Conservation (phyloP, 2,888 invertebrate genomes). For the Pyralis farinalis region DNA sequence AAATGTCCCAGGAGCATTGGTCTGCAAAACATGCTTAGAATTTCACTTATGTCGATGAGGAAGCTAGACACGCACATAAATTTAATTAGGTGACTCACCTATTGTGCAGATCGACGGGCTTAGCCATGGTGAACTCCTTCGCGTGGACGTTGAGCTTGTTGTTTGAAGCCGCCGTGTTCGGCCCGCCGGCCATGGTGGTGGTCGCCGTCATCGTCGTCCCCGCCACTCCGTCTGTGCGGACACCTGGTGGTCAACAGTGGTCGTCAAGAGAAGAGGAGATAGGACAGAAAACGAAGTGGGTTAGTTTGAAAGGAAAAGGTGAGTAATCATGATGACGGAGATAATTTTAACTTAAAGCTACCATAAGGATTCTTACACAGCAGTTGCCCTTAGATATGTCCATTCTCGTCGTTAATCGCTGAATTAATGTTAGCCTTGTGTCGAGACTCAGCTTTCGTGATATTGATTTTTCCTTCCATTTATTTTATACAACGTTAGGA, state of each 20-base stretch:
- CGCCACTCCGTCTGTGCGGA: slow-evolving; percentile 82
- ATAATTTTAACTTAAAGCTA: too few relatives aligned
- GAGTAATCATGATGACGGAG: slow-evolving; percentile 3
- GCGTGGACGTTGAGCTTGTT: slow-evolving; percentile 93
- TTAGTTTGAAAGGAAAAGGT: slow-evolving; percentile 16
- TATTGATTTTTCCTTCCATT: too few relatives aligned
- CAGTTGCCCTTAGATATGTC: too few relatives aligned
- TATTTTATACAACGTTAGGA: too few relatives aligned
- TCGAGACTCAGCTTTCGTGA: too few relatives aligned
- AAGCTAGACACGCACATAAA: too few relatives aligned
- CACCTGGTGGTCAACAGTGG: slow-evolving; percentile 78
- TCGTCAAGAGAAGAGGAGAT: slow-evolving; percentile 69
- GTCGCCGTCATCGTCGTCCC: slow-evolving; percentile 51
- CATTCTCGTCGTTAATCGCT: too few relatives aligned
- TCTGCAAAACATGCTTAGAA: too few relatives aligned
- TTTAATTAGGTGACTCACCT: slow-evolving; percentile 70
- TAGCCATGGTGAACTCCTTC: slow-evolving; percentile 93
- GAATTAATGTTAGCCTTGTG: too few relatives aligned
- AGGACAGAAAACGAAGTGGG: slow-evolving; percentile 17
- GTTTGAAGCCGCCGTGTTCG: slow-evolving; percentile 36
- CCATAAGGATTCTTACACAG: too few relatives aligned
- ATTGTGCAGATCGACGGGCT: slow-evolving; percentile 77
- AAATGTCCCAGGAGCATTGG: too few relatives aligned
- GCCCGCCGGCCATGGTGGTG: slow-evolving; percentile 32
- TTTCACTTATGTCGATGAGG: too few relatives aligned